phyloP scores from a whole-genome alignment of 2,888 invertebrate genomes.

The Nemotelus pantherinus region DNA sequence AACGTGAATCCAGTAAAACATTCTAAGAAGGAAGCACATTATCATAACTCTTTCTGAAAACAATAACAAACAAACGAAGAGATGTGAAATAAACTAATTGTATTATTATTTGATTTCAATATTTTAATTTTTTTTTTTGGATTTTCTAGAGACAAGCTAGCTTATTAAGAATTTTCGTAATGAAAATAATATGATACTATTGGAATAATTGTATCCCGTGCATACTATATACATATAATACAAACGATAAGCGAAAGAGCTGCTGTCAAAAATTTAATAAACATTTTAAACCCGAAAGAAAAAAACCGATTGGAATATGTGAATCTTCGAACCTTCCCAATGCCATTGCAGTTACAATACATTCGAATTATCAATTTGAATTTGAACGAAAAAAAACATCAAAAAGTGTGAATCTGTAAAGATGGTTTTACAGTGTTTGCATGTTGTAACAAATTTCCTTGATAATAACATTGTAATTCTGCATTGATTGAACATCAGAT shows the following conservation, averaged over 20 bases:
- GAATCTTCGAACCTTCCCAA: constrained; percentile 13
- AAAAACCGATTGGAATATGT: not conserved
- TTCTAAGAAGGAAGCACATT: constrained; percentile 5
- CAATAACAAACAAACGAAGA: not conserved
- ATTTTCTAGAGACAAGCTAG: constrained; percentile 26
- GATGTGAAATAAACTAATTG: constrained; percentile 10
- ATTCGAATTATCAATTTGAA: not conserved
- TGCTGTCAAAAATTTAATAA: not conserved
- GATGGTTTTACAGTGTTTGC: not conserved
- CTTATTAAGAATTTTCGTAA: constrained; percentile 22
- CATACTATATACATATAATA: not conserved
- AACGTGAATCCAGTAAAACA: not conserved
- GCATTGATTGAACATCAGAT: not conserved
- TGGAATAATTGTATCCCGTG: constrained; percentile 7
- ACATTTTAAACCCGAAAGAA: not conserved
- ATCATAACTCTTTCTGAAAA: not conserved
- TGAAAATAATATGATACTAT: constrained; percentile 26
- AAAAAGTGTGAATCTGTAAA: not conserved
- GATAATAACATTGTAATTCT: constrained; percentile 4
- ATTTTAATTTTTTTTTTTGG: not conserved
- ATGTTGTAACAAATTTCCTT: constrained; percentile 7
- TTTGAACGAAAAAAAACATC: not conserved
- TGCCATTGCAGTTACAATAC: not conserved
- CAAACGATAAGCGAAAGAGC: not conserved
- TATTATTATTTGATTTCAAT: constrained; percentile 8